Conservation (phyloP, 2,888 invertebrate genomes). For the Ligdia adustata region DNA sequence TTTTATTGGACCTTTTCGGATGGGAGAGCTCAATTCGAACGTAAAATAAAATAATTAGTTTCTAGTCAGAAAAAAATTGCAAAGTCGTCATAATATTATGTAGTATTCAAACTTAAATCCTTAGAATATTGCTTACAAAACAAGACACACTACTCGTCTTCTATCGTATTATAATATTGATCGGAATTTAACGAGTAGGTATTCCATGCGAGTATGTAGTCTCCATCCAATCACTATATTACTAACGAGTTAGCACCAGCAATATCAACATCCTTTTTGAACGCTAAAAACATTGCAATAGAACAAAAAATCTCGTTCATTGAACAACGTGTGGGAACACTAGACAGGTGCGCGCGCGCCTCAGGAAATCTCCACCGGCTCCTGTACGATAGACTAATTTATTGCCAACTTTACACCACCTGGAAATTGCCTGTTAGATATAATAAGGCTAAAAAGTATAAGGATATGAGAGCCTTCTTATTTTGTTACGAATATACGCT, state of each 20-base stretch:
- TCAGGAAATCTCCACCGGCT: constrained; percentile 70
- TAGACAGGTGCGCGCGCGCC: constrained; percentile 67
- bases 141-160: too few species aligned
- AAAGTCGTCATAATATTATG: too few species aligned
- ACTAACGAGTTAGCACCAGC: constrained; percentile 35
- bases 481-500: too few species aligned
- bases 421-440: constrained; percentile 33
- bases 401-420: constrained; percentile 36
- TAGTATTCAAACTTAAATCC: too few species aligned
- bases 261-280: constrained; percentile 59
- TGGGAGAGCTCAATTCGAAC: too few species aligned
- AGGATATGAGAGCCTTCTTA: constrained; percentile 1
- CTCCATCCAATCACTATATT: constrained; percentile 13
- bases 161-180: too few species aligned
- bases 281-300: constrained; percentile 62
- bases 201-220: too few species aligned
- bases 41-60: too few species aligned
- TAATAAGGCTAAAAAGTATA: constrained; percentile 9
- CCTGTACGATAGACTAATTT: constrained; percentile 54
- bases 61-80: too few species aligned
- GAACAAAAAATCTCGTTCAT: constrained; percentile 72
- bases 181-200: too few species aligned
- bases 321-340: constrained; percentile 73
- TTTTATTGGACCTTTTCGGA: too few species aligned
- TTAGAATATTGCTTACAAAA: too few species aligned